phyloP scores from a whole-genome alignment of 2,113 vertebrate species.

The Labeo catla region DNA sequence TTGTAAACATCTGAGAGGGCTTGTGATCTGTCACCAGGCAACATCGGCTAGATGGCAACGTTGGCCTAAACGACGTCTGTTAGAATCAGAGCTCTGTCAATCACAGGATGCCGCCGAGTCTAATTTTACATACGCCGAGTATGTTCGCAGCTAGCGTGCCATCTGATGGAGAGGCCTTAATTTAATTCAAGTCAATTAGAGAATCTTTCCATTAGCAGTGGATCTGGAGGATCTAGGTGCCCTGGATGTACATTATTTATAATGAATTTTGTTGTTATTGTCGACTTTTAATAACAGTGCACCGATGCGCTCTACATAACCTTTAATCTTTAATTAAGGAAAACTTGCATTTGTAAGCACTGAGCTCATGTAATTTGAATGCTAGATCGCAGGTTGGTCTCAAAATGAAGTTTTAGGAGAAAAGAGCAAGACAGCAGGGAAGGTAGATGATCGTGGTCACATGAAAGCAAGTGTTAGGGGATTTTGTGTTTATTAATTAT shows the following conservation, averaged over 20 bases:
- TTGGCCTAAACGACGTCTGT: conserved; percentile 72
- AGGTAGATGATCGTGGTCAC: neutral
- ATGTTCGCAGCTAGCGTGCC: conserved; percentile 36
- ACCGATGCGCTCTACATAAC: neutral
- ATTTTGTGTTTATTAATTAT: neutral
- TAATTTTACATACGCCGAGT: neutral
- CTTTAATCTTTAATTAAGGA: neutral
- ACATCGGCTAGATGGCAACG: conserved; percentile 52
- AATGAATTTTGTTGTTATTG: conserved; percentile 8
- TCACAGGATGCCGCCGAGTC: conserved; percentile 16
- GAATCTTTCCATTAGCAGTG: conserved; percentile 5
- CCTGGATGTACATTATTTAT: conserved; percentile 1
- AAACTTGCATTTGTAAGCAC: neutral
- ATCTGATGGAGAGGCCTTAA: conserved; percentile 9
- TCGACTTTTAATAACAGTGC: neutral
- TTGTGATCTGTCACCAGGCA: conserved; percentile 50
- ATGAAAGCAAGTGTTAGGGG: neutral
- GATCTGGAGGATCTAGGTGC: conserved; percentile 1
- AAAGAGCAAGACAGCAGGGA: neutral
- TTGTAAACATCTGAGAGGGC: conserved; percentile 74
- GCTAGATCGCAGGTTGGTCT: neutral
- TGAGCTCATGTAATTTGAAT: neutral
- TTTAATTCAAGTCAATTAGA: conserved; percentile 7
- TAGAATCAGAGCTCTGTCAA: conserved; percentile 70
- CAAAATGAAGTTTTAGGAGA: neutral